A percentile compares a stretch with the other conserved stretches of the same genome.
Conservation (phyloP, 1,140 invertebrate species). For the Octopus bimaculoides region DNA sequence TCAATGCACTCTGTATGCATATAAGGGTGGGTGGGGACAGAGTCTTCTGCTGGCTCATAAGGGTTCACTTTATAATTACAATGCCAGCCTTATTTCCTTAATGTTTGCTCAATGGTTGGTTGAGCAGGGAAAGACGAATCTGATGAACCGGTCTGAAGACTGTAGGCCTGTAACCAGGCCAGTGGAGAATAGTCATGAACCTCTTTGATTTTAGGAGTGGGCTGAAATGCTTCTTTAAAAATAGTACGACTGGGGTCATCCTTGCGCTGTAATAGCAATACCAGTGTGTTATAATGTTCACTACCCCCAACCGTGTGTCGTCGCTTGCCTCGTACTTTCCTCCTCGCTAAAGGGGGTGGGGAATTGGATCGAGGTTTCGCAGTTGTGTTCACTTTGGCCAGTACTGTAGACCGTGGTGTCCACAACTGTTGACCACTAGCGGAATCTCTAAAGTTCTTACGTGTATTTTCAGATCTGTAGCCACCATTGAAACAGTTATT, state of each 20-base stretch:
- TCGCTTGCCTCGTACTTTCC: slow-evolving; percentile 52
- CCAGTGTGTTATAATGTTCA: slow-evolving; percentile 66
- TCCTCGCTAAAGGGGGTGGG: slow-evolving; percentile 19
- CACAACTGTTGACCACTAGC: not conserved
- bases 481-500: not conserved
- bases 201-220: slow-evolving; percentile 26
- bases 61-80: not conserved
- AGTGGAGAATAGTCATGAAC: slow-evolving; percentile 26
- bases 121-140: slow-evolving; percentile 28
- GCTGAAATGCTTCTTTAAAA: slow-evolving; percentile 58
- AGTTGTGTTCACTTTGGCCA: not conserved
- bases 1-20: not conserved
- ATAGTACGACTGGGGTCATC: slow-evolving; percentile 17
- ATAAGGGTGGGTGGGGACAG: not conserved
- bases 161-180: slow-evolving; percentile 46
- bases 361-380: slow-evolving; percentile 26
- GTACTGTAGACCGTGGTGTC: not conserved
- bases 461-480: not conserved
- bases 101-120: not conserved
- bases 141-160: slow-evolving; percentile 42
- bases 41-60: not conserved
- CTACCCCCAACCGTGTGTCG: slow-evolving; percentile 89
- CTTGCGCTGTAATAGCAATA: slow-evolving; percentile 39
- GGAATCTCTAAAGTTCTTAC: not conserved
- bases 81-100: not conserved